Evolutionary conservation across 1,140 invertebrate species (phyloP).

Genomic region (Cyphomyrmex costatus): DNA sequence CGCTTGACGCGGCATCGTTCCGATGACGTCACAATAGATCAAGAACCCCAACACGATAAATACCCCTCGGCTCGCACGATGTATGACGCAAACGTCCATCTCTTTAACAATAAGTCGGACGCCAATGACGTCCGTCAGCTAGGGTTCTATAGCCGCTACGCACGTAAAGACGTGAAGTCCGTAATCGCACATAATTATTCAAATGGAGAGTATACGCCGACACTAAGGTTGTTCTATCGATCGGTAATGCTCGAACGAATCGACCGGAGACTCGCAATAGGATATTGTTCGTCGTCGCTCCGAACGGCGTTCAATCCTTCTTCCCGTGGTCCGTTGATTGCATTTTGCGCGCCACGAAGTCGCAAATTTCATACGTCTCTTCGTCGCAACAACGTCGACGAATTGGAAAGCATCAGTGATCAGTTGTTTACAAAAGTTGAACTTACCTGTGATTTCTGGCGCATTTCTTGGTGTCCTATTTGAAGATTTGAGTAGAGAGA

Average conservation of each 20-base stretch:
- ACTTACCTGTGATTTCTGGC: conserved; percentile 31
- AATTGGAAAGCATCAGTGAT: background rate
- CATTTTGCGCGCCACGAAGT: background rate
- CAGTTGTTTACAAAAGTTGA: background rate
- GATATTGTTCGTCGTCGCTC: conserved; percentile 25
- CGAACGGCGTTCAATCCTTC: conserved; percentile 40
- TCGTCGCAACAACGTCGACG: background rate
- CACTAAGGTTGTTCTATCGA: conserved; percentile 71
- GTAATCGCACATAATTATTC: conserved; percentile 73
- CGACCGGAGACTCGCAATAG: background rate
- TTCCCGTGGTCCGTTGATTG: conserved; percentile 17
- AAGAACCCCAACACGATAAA: background rate
- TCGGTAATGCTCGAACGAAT: conserved; percentile 53
- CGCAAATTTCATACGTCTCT: conserved; percentile 28
- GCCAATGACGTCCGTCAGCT: conserved; percentile 35
- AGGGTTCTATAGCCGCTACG: conserved; percentile 54
- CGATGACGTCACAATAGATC: conserved; percentile 40
- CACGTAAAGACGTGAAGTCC: conserved; percentile 39
- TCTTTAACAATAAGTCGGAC: conserved; percentile 12
- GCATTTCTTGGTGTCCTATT: background rate
- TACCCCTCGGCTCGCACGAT: too few relatives aligned
- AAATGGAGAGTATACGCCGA: conserved; percentile 66
- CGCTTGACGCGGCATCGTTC: background rate
- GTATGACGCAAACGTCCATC: conserved; percentile 22
- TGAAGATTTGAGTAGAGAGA: background rate